A percentile compares a stretch with the other conserved stretches of the same genome.
Conservation (phyloP, 2,113 vertebrate species). For the Nothoprocta perdicaria region DNA sequence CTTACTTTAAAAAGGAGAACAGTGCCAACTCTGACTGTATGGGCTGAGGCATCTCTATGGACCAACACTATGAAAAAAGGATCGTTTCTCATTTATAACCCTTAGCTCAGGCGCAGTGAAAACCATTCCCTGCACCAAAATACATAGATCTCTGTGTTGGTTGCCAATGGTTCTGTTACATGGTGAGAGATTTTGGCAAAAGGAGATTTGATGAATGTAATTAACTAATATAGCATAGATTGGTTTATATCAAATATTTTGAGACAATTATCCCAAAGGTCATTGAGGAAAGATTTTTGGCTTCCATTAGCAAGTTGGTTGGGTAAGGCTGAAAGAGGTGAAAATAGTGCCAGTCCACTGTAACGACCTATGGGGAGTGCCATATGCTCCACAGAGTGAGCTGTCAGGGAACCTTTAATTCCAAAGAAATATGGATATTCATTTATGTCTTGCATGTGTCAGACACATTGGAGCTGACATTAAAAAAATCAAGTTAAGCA, state of each 20-base stretch:
- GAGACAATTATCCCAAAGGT: conserved; percentile 24
- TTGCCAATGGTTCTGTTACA: conserved; percentile 35
- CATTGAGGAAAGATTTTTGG: not conserved
- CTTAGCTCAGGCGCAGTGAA: not conserved
- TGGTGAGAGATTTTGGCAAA: conserved; percentile 40
- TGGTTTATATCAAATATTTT: conserved; percentile 56
- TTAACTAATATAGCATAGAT: conserved; percentile 48
- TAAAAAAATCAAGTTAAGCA: conserved; percentile 54
- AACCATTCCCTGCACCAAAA: conserved; percentile 1
- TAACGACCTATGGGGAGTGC: not conserved
- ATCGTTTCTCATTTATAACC: not conserved
- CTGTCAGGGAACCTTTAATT: conserved; percentile 49
- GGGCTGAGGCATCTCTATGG: not conserved
- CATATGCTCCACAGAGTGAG: not conserved
- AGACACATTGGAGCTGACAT: conserved; percentile 54
- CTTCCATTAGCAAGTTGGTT: not conserved
- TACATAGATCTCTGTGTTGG: not conserved
- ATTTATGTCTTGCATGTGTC: conserved; percentile 58
- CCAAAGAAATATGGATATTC: conserved; percentile 61
- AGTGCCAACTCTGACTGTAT: conserved; percentile 2
- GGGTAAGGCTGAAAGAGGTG: not conserved
- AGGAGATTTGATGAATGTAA: conserved; percentile 16
- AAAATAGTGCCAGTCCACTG: conserved; percentile 27
- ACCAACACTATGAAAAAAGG: not conserved
- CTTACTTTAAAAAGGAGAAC: conserved; percentile 20